These are phyloP conservation scores for Deladenus siricidicola DNA, from an alignment of 2,888 invertebrate genomes.

Conservation along the genomic window DNA sequence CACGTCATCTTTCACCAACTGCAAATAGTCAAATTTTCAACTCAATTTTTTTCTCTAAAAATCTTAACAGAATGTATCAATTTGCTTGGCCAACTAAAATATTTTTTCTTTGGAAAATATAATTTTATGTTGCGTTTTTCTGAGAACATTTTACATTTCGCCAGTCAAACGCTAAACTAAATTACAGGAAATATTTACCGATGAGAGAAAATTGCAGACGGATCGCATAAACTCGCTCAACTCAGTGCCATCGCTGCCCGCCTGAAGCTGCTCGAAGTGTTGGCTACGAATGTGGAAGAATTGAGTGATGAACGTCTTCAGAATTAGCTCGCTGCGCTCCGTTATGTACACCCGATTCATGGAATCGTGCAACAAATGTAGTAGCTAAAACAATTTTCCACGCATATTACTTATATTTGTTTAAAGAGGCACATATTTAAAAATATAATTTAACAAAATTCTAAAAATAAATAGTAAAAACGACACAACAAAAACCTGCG, in stretches of 20 bases:
- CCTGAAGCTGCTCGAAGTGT: conserved; percentile 22
- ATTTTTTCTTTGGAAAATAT: too few relatives aligned
- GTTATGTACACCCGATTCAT: conserved; percentile 12
- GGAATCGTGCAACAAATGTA: conserved; percentile 18
- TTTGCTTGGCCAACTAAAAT: too few relatives aligned
- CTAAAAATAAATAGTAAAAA: too few relatives aligned
- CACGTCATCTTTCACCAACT: conserved; percentile 13
- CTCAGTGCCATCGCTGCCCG: conserved; percentile 15
- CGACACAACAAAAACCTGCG: conserved; percentile 14
- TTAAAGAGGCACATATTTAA: neutral
- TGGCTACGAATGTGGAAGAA: conserved; percentile 28
- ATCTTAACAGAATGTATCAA: too few relatives aligned
- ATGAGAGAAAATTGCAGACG: conserved; percentile 25
- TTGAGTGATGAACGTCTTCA: conserved; percentile 30
- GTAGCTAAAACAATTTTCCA: conserved; percentile 19
- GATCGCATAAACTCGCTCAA: conserved; percentile 21
- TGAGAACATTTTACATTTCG: too few relatives aligned
- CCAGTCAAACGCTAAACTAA: too few relatives aligned
- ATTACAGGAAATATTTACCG: conserved; percentile 20
- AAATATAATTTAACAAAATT: neutral
- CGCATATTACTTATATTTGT: neutral
- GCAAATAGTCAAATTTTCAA: conserved; percentile 3
- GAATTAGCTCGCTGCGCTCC: conserved; percentile 23
- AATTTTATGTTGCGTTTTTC: too few relatives aligned
- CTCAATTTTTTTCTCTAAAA: neutral